These are phyloP conservation scores for Menidia beryllina DNA, from an alignment of 2,113 vertebrate species.

Conservation along the genomic window DNA sequence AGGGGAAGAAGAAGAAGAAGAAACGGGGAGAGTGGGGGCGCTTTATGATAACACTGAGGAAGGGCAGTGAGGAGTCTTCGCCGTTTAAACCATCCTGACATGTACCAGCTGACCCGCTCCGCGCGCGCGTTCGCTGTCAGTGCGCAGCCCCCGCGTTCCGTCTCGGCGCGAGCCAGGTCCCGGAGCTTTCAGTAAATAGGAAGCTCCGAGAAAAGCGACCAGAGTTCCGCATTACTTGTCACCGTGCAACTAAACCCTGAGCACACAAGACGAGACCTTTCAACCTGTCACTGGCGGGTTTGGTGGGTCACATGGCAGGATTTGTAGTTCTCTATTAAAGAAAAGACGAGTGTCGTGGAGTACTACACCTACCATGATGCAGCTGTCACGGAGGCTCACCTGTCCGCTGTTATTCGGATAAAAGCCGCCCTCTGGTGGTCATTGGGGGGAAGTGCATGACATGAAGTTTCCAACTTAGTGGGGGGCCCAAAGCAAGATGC, in stretches of 20 bases:
- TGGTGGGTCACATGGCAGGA: constrained; percentile 43
- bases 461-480: neutral
- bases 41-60: constrained; percentile 17
- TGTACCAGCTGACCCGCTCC: neutral
- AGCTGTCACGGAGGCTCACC: constrained; percentile 26
- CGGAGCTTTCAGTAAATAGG: constrained; percentile 44
- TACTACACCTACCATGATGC: constrained; percentile 62
- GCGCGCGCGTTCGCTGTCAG: neutral
- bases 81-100: constrained; percentile 14
- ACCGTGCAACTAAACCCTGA: neutral
- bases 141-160: neutral
- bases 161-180: constrained; percentile 18
- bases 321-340: constrained; percentile 31
- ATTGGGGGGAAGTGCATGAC: neutral
- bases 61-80: neutral
- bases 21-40: no score
- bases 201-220: constrained; percentile 47
- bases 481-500: no score
- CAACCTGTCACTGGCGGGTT: constrained; percentile 27
- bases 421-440: constrained; percentile 8
- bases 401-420: constrained; percentile 2
- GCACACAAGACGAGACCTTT: neutral
- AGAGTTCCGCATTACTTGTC: constrained; percentile 70
- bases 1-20: no score
- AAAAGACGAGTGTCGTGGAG: neutral